phyloP scores from a whole-genome alignment of 2,888 invertebrate genomes.

The Sphinx pinastri region DNA sequence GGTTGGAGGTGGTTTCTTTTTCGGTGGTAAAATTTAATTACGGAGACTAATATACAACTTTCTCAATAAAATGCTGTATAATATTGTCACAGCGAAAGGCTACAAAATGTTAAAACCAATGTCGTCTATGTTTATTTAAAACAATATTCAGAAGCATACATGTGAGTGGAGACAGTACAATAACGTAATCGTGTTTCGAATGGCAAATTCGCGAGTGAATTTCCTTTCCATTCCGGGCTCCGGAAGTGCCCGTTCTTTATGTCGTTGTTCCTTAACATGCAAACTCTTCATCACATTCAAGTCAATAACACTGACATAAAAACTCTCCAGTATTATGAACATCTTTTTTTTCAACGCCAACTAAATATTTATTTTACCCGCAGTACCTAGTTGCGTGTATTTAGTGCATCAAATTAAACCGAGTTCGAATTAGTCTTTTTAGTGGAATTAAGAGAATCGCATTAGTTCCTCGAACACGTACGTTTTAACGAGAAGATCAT shows the following conservation, averaged over 20 bases:
- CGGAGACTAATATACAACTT: neutral
- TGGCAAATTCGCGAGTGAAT: slow-evolving; percentile 69
- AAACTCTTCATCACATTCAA: slow-evolving; percentile 43
- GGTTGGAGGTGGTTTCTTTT: too few relatives aligned
- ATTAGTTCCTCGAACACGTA: slow-evolving; percentile 56
- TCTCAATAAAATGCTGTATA: neutral
- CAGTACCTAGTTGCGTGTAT: neutral
- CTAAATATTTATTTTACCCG: neutral
- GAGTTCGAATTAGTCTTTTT: neutral
- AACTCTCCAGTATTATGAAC: slow-evolving; percentile 7
- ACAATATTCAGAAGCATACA: slow-evolving; percentile 45
- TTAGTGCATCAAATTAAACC: neutral
- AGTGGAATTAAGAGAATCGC: slow-evolving; percentile 22
- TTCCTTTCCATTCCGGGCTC: slow-evolving; percentile 77
- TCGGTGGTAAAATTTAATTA: too few relatives aligned
- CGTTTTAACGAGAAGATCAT: slow-evolving; percentile 50
- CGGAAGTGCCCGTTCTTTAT: slow-evolving; percentile 71
- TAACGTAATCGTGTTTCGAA: slow-evolving; percentile 64
- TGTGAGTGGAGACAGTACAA: slow-evolving; percentile 61
- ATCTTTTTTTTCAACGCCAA: neutral
- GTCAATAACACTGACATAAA: slow-evolving; percentile 57
- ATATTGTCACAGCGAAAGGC: neutral
- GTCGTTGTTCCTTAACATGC: slow-evolving; percentile 66
- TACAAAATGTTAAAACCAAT: slow-evolving; percentile 9
- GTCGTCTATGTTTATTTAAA: slow-evolving; percentile 42